Percentiles rank a stretch among this genome's conserved stretches.
Evolutionary conservation across 2,113 vertebrate genomes (phyloP).

Genomic region (Cyanoramphus novaezelandiae): DNA sequence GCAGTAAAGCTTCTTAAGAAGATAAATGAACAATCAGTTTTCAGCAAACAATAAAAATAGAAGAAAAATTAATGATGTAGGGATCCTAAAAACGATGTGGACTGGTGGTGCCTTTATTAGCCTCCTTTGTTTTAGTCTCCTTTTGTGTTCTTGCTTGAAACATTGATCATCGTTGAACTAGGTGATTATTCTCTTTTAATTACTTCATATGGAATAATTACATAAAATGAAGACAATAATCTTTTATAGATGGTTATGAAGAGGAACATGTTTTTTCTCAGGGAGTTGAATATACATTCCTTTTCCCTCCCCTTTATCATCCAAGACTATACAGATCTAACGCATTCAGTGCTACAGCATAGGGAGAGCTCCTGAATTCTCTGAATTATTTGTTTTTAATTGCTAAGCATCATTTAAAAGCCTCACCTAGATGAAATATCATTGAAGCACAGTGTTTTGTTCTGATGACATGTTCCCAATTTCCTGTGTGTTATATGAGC

Average conservation of each 20-base stretch:
- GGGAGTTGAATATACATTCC: constrained; percentile 1
- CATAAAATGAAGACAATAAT: constrained; percentile 76
- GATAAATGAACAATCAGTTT: constrained; percentile 57
- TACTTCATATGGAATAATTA: constrained; percentile 75
- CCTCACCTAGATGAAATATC: constrained; percentile 35
- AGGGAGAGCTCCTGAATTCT: constrained; percentile 2
- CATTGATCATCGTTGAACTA: constrained; percentile 50
- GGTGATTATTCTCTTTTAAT: constrained; percentile 72
- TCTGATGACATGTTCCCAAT: constrained; percentile 27
- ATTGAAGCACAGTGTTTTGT: constrained; percentile 36
- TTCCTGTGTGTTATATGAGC: constrained; percentile 15
- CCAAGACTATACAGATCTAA: not conserved
- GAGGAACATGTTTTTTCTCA: constrained; percentile 56
- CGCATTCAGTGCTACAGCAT: not conserved
- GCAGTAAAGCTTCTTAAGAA: constrained; percentile 36
- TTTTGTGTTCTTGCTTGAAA: constrained; percentile 67
- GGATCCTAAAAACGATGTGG: constrained; percentile 50
- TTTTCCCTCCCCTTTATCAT: not conserved
- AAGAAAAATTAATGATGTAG: constrained; percentile 55
- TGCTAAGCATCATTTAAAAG: constrained; percentile 43
- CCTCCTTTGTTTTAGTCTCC: constrained; percentile 48
- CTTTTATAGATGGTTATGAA: constrained; percentile 71
- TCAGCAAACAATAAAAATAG: constrained; percentile 61
- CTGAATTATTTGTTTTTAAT: constrained; percentile 62
- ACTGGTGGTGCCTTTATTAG: constrained; percentile 63